Evolutionary conservation across 2,888 invertebrate species (phyloP).

Genomic region (Ypsolopha sequella): DNA sequence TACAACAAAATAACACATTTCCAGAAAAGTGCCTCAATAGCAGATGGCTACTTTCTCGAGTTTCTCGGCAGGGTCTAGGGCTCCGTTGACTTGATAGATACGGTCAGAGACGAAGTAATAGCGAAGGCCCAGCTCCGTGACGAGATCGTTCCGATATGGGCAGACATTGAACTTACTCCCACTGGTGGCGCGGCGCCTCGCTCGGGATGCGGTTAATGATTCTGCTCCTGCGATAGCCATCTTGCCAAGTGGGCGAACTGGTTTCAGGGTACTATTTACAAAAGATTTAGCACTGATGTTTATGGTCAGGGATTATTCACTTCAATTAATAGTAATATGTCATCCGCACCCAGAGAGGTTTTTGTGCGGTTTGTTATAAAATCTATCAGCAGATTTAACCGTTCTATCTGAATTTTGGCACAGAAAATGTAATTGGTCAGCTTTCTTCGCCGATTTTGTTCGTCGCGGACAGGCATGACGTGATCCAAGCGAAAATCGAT

Average conservation of each 20-base stretch:
- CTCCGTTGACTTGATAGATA: slow-evolving; percentile 3
- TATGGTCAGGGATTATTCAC: too few relatives aligned
- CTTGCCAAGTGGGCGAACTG: neutral
- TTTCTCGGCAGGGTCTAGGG: slow-evolving; percentile 3
- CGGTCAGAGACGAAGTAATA: slow-evolving; percentile 11
- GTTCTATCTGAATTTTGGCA: too few relatives aligned
- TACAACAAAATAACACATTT: neutral
- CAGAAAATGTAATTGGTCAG: too few relatives aligned
- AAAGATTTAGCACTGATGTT: too few relatives aligned
- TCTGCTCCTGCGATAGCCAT: neutral
- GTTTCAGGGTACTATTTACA: too few relatives aligned
- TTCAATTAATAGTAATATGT: too few relatives aligned
- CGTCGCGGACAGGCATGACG: too few relatives aligned
- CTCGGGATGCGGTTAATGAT: neutral
- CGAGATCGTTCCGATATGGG: slow-evolving; percentile 33
- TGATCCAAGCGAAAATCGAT: too few relatives aligned
- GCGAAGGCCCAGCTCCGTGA: slow-evolving; percentile 17
- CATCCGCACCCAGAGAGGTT: too few relatives aligned
- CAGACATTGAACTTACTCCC: slow-evolving; percentile 39
- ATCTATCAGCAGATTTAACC: too few relatives aligned
- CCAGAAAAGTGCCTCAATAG: neutral
- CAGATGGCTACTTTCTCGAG: neutral
- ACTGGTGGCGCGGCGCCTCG: slow-evolving; percentile 3
- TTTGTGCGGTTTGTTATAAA: too few relatives aligned
- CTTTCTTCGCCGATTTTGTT: too few relatives aligned